phyloP scores from a whole-genome alignment of 2,888 invertebrate genomes.

The Brachyopa scutellaris region DNA sequence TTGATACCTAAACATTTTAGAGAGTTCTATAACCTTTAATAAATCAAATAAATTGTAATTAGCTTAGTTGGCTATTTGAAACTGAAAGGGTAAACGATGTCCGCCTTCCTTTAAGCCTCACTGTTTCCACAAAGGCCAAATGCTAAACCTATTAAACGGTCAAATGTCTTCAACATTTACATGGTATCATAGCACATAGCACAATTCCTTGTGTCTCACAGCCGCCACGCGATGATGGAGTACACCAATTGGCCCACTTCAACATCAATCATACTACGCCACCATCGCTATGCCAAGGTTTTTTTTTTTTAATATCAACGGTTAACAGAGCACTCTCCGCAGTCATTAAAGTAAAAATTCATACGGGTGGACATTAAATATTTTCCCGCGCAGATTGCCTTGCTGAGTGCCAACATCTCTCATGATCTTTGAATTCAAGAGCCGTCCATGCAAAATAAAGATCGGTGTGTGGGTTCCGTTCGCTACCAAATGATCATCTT shows the following conservation, averaged over 20 bases:
- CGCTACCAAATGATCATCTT: conserved; percentile 32
- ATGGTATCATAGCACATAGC: conserved; percentile 17
- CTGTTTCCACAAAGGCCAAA: conserved; percentile 39
- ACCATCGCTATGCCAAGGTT: conserved; percentile 27
- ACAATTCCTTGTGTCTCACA: conserved; percentile 10
- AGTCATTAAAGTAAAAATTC: conserved; percentile 22
- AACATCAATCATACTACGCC: conserved; percentile 47
- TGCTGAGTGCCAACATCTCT: conserved; percentile 63
- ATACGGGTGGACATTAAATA: conserved; percentile 56
- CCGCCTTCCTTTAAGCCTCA: conserved; percentile 21
- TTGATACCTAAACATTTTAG: too few relatives aligned
- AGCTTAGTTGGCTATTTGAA: too few relatives aligned
- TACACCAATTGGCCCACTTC: conserved; percentile 45
- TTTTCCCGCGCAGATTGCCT: conserved; percentile 50
- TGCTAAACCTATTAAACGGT: conserved; percentile 37
- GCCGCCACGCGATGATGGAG: conserved; percentile 27
- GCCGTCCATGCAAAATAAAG: conserved; percentile 15
- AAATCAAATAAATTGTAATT: too few relatives aligned
- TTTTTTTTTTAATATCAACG: too few relatives aligned
- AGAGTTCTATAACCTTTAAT: too few relatives aligned
- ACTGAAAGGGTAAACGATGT: too few relatives aligned
- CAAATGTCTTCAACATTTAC: conserved; percentile 43
- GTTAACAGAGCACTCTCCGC: conserved; percentile 7
- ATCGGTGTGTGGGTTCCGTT: conserved; percentile 43
- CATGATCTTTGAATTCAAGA: conserved; percentile 52